These are phyloP conservation scores for Holothuria scabra DNA, from an alignment of 53 echinoderm and acorn worm genomes.

Conservation along the genomic window DNA sequence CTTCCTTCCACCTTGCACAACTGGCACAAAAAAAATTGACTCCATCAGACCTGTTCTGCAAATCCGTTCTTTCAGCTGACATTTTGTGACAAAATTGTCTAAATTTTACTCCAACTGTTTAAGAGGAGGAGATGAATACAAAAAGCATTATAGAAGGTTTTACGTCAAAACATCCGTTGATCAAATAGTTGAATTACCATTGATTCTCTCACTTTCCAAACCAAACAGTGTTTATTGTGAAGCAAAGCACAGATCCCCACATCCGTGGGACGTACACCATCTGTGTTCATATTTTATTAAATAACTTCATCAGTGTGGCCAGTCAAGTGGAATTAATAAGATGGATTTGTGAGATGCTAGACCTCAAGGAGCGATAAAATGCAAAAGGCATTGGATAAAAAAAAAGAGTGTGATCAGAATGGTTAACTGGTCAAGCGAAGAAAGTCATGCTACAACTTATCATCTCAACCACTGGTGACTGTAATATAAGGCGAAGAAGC, in stretches of 20 bases:
- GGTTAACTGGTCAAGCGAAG: constrained; percentile 39
- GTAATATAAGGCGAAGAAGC: background rate
- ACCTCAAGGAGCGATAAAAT: background rate
- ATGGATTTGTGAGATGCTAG: constrained; percentile 25
- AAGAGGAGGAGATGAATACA: no score
- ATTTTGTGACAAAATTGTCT: no score
- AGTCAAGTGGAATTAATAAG: constrained; percentile 30
- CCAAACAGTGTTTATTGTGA: constrained; percentile 5
- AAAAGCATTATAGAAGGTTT: no score
- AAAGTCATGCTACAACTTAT: constrained; percentile 7
- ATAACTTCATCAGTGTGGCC: constrained; percentile 30
- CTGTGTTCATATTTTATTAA: constrained; percentile 43
- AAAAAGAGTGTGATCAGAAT: constrained; percentile 1
- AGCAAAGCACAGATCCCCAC: background rate
- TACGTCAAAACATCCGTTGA: constrained; percentile 8
- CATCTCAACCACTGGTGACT: background rate
- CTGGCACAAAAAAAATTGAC: no score
- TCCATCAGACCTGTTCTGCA: no score
- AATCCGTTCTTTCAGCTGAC: no score
- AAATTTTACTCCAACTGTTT: no score
- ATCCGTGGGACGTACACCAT: constrained; percentile 20
- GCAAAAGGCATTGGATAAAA: constrained; percentile 15
- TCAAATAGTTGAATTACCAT: constrained; percentile 31
- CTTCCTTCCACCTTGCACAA: no score
- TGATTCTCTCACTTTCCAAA: constrained; percentile 5